Conservation (phyloP, 2,797 vertebrate genomes). For the Fistularia commersonii region DNA sequence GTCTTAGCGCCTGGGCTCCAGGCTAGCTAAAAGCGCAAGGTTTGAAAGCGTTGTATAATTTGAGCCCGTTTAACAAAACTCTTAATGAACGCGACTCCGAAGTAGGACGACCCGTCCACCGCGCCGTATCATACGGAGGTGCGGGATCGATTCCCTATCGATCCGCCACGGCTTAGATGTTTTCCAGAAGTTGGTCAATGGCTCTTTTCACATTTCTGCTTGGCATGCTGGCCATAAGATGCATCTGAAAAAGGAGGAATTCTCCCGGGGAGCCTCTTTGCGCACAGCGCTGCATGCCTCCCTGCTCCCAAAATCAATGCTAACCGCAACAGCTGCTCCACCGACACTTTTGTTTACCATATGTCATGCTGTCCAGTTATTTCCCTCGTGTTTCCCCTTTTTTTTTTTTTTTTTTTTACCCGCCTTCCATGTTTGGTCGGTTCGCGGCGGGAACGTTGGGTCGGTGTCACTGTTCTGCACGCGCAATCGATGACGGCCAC, state of each 20-base stretch:
- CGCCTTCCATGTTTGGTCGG: background rate
- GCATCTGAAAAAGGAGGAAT: conserved; percentile 47
- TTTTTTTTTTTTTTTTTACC: too few species aligned
- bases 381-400: background rate
- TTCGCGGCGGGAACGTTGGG: too few species aligned
- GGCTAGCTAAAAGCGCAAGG: too few species aligned
- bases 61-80: too few species aligned
- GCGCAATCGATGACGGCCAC: too few species aligned
- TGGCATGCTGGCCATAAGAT: conserved; percentile 67
- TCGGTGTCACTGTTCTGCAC: too few species aligned
- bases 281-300: conserved; percentile 55
- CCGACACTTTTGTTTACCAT: conserved; percentile 62
- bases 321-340: conserved; percentile 58
- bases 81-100: too few species aligned
- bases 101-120: conserved; percentile 47
- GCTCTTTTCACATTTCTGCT: conserved; percentile 69
- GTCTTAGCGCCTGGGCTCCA: too few species aligned
- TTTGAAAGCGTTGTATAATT: too few species aligned
- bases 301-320: conserved; percentile 70
- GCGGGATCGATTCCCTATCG: conserved; percentile 72
- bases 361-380: conserved; percentile 4
- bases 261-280: conserved; percentile 59
- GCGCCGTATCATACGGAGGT: conserved; percentile 76
- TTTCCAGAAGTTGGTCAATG: conserved; percentile 77
- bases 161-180: conserved; percentile 75